phyloP scores from a whole-genome alignment of 2,888 invertebrate genomes.

The Cantharis rustica region DNA sequence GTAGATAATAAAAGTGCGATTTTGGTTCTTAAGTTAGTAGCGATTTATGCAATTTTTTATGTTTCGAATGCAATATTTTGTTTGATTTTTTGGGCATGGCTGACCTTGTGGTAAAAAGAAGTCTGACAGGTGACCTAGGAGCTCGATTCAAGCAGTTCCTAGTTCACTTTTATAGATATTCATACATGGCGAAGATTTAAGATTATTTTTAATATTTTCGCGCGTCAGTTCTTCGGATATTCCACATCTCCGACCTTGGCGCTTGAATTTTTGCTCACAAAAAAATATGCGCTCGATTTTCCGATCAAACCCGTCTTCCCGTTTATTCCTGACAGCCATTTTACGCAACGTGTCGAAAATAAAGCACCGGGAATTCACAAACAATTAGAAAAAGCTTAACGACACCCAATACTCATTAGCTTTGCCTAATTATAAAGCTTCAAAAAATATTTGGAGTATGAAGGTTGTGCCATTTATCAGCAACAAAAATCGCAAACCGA shows the following conservation, averaged over 20 bases:
- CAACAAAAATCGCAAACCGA: not conserved
- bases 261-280: not conserved
- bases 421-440: not conserved
- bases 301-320: not conserved
- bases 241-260: not conserved
- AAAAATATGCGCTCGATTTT: not conserved
- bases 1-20: conserved; percentile 12
- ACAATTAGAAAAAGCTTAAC: not conserved
- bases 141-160: conserved; percentile 31
- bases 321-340: not conserved
- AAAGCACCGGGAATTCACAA: not conserved
- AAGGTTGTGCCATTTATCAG: not conserved
- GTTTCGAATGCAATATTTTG: conserved; percentile 27
- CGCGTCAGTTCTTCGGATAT: not conserved
- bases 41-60: conserved; percentile 31
- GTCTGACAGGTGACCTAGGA: conserved; percentile 40
- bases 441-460: not conserved
- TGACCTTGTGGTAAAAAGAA: conserved; percentile 39
- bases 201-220: not conserved
- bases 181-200: not conserved
- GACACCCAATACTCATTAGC: not conserved
- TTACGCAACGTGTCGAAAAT: not conserved
- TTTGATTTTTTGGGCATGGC: conserved; percentile 33
- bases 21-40: conserved; percentile 22
- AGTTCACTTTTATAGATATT: conserved; percentile 16